Base-by-base conservation (phyloP, 2,797 vertebrate genomes). In the Anguilla pacifica region DNA sequence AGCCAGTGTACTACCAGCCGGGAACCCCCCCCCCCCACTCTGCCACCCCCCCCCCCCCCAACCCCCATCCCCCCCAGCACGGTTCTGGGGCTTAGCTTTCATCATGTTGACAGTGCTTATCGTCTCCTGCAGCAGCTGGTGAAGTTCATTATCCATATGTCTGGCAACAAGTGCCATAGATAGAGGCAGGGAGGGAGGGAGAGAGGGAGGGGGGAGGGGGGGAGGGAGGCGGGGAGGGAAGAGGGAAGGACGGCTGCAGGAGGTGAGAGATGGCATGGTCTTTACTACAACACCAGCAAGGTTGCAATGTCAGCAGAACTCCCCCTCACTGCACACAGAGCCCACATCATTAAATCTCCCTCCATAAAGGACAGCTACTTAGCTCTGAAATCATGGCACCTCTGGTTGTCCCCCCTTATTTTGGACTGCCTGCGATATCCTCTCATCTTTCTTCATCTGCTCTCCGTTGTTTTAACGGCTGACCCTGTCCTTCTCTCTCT, bases 31-130 rank as follows among this genome's bases (percentile, higher is more conserved):
- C 25, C 15, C 25, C 46, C 39, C 39, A 39, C 39, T 43, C 39
- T 43, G 39, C 39, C 49, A 9, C 64, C 92, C 90, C 91, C 92
- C 9, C n/a, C 5, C 51, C 28, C 11, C 19, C n/a, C 49, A 53
- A 9, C 51, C 51, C 51, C 51, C 51, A 53, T 53, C 67, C 10
- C 43, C 35, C 15, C 43, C 3, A 13, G 31, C 43, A 15, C 13
- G 19, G 74, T 77, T 77, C 74, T 17, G 74, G 74, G 74, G 74
- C 74, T 77, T 77, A 77, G 74, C 74, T 77, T 77, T 77, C 74
- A 77, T 77, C 13, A 43, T 77, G 74, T 77, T 77, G 74, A 77
- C 74, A 77, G 35, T 17, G 35, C 74, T 77, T 53, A 83, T 83
- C 82, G 55, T 31, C 46, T 53, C 49, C n/a, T 83, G 82, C 82